These are phyloP conservation scores for Liparis tanakae DNA, from an alignment of 2,797 vertebrate genomes.

Conservation along the genomic window DNA sequence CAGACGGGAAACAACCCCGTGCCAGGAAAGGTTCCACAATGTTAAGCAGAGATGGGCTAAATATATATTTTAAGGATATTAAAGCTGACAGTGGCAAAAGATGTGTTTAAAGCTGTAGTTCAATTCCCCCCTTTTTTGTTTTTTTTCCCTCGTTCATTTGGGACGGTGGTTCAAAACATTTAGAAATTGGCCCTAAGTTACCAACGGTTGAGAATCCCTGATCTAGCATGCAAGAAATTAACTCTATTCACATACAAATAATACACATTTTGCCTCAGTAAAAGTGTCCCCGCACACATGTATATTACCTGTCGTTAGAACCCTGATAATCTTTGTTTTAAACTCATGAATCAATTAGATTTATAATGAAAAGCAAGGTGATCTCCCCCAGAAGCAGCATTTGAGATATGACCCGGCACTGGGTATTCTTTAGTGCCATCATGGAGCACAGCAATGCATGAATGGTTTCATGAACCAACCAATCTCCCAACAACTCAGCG, in stretches of 20 bases:
- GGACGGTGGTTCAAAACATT: neutral
- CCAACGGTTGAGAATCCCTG: neutral
- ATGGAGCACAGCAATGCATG: neutral
- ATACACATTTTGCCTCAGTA: neutral
- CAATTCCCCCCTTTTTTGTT: neutral
- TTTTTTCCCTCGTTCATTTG: neutral
- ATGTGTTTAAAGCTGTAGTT: too few relatives aligned
- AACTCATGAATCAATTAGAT: neutral
- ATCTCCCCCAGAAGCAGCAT: neutral
- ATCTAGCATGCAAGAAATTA: neutral
- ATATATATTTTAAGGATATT: too few relatives aligned
- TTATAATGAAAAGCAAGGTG: neutral
- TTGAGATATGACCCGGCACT: neutral
- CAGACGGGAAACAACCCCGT: too few relatives aligned
- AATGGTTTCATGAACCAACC: constrained; percentile 21
- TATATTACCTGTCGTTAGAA: neutral
- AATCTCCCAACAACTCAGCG: constrained; percentile 1
- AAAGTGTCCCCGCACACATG: neutral
- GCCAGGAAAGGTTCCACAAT: too few relatives aligned
- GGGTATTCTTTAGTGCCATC: neutral
- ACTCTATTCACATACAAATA: neutral
- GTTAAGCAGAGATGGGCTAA: too few relatives aligned
- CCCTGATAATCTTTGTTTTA: neutral
- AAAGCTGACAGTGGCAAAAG: too few relatives aligned
- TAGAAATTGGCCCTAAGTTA: neutral